phyloP scores from a whole-genome alignment of 2,113 vertebrate species.

The Catagonus wagneri region DNA sequence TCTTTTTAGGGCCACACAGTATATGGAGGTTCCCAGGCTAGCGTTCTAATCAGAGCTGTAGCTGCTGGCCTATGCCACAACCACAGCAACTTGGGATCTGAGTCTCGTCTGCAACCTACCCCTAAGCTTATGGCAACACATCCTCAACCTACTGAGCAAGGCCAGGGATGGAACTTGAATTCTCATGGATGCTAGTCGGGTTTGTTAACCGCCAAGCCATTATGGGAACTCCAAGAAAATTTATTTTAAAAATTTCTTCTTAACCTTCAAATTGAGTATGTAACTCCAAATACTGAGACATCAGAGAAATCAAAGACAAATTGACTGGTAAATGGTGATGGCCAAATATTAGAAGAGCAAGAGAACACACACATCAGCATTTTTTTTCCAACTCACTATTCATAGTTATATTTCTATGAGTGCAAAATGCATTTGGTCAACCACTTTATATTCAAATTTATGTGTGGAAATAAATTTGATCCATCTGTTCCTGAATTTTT shows the following conservation, averaged over 20 bases:
- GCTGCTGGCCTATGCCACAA: too few relatives aligned
- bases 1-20: too few relatives aligned
- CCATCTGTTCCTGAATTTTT: slow-evolving; percentile 75
- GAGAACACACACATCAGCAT: slow-evolving; percentile 58
- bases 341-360: slow-evolving; percentile 32
- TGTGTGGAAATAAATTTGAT: slow-evolving; percentile 70
- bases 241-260: background rate
- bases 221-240: background rate
- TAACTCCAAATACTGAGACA: background rate
- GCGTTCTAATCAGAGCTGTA: too few relatives aligned
- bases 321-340: background rate
- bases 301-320: background rate
- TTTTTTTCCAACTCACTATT: slow-evolving; percentile 60
- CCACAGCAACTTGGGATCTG: too few relatives aligned
- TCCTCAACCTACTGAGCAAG: too few relatives aligned
- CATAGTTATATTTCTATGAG: slow-evolving; percentile 61
- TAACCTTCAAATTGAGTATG: slow-evolving; percentile 4
- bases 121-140: too few relatives aligned
- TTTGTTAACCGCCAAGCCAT: too few relatives aligned
- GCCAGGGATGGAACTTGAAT: too few relatives aligned
- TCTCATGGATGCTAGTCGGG: too few relatives aligned
- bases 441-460: slow-evolving; percentile 62
- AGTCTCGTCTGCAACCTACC: too few relatives aligned
- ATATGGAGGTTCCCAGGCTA: too few relatives aligned
- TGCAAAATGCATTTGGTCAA: slow-evolving; percentile 70